Base-by-base conservation (phyloP, 2,113 vertebrate genomes). In the Misgurnus anguillicaudatus region DNA sequence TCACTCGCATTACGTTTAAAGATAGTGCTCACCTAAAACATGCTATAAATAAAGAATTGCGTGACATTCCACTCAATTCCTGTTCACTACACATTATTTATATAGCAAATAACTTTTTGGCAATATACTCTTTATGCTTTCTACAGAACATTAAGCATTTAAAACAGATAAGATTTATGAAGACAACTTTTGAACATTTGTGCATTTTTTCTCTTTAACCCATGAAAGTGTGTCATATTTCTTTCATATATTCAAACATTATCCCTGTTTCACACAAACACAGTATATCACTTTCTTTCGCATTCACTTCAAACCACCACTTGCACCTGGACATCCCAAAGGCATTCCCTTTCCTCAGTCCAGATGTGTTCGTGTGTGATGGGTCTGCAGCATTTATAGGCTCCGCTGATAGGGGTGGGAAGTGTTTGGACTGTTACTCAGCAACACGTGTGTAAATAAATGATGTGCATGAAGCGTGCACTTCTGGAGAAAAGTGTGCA, bases 371-470 rank as follows among this genome's bases (percentile, higher is more conserved):
- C 84, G 51, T 84, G 65, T 78, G 61, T 45, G 67, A 69, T 57
- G 47, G 80, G 66, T 86, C 85, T 83, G 84, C 80, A 72, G 62
- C 55, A 77, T 57, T 83, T 80, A 80, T 76, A 67, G 47, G 80
- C 51, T 57, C 51, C 53, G 65, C 75, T 75, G 82, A 31, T 81
- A 70, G 83, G 86, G 84, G 82, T 58, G 19, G 65, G 78, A 21
- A 72, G 45, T 92, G 90, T 92, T 93, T 86, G 88, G 86, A 64
- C 51, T 81, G 90, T 92, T 90, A 87, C 91, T 85, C 78, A 78
- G 82, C 87, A 38, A 90, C 84, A 38, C 69, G 77, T 73, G 82
- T 42, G 85, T 85, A 89, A 91, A 92, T 90, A 92, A 86, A 87
- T 85, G 57, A 31, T 63, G 7, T 62, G 58, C 71, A 53, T 69